Conservation (phyloP, 2,797 vertebrate genomes). For the Craterocephalus amniculus region DNA sequence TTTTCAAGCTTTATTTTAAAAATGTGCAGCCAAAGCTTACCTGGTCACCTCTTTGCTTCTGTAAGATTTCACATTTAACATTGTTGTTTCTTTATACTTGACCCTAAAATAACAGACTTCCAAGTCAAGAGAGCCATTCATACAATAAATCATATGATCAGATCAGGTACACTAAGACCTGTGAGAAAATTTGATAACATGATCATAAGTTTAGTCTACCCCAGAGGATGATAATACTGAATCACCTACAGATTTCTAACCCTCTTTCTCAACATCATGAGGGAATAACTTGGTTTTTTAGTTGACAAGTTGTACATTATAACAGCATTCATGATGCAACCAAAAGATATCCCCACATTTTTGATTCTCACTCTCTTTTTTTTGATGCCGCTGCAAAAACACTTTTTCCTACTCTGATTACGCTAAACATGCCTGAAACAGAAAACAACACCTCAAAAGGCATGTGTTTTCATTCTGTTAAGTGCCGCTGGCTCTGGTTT, state of each 20-base stretch:
- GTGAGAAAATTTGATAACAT: not conserved
- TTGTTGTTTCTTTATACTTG: too few relatives aligned
- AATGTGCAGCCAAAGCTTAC: not conserved
- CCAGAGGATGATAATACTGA: not conserved
- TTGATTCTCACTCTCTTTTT: constrained; percentile 22
- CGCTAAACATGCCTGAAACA: constrained; percentile 6
- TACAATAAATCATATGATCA: not conserved
- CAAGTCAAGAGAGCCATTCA: too few relatives aligned
- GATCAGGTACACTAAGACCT: not conserved
- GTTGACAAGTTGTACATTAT: not conserved
- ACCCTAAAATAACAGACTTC: not conserved
- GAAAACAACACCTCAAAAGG: constrained; percentile 18
- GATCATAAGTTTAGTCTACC: not conserved
- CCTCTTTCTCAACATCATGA: not conserved
- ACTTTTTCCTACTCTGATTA: constrained; percentile 24
- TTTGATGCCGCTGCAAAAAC: not conserved
- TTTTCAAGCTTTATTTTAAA: too few relatives aligned
- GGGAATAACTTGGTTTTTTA: not conserved
- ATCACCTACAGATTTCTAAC: not conserved
- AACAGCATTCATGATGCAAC: not conserved
- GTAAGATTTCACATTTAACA: too few relatives aligned
- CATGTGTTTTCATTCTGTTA: constrained; percentile 18
- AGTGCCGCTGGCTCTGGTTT: constrained; percentile 7
- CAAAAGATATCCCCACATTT: not conserved
- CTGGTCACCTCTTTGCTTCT: too few relatives aligned